phyloP scores from a whole-genome alignment of 2,113 vertebrate genomes.

The Acinonyx jubatus region DNA sequence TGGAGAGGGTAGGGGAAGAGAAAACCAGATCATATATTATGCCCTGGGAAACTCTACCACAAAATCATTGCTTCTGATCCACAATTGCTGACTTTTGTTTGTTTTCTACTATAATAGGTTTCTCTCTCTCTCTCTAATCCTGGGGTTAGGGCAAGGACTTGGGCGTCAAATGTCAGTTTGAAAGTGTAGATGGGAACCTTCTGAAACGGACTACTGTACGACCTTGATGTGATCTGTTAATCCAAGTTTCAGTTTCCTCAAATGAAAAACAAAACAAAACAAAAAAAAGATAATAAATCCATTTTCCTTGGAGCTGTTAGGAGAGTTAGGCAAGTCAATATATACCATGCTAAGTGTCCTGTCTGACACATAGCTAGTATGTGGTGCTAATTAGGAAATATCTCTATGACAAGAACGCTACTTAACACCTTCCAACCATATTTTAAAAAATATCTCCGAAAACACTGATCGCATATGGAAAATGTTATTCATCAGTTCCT shows the following conservation, averaged over 20 bases:
- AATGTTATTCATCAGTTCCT: not conserved
- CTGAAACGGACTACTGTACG: not conserved
- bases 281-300: not conserved
- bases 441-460: not conserved
- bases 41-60: not conserved
- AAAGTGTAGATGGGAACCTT: not conserved
- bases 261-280: not conserved
- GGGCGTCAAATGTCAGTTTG: not conserved
- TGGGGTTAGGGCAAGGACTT: not conserved
- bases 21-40: not conserved
- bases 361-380: not conserved
- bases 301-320: not conserved
- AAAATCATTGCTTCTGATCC: not conserved
- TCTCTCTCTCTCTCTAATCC: not conserved
- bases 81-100: not conserved
- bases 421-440: conserved; percentile 7
- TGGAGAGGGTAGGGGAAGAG: not conserved
- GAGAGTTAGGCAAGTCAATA: not conserved
- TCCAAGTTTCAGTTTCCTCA: not conserved
- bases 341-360: not conserved
- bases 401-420: not conserved
- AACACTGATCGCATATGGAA: not conserved
- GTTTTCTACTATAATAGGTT: not conserved
- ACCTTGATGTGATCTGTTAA: not conserved
- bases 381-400: not conserved